These are phyloP conservation scores for Cetonia aurata DNA, from an alignment of 2,888 invertebrate species.

Conservation along the genomic window DNA sequence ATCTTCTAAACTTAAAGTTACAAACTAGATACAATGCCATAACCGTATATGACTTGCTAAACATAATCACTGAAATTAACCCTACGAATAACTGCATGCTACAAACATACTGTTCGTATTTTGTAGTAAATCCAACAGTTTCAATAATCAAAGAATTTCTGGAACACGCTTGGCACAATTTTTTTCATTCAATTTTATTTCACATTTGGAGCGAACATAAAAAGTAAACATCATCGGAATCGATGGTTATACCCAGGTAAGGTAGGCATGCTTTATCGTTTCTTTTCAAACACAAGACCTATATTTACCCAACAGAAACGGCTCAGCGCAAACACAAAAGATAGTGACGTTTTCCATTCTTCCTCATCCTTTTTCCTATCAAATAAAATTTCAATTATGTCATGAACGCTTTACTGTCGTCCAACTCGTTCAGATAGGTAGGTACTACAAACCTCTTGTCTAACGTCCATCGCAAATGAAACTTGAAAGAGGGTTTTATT, in stretches of 20 bases:
- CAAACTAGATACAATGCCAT: no score
- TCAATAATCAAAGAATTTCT: no score
- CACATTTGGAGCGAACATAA: neutral
- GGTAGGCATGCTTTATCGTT: no score
- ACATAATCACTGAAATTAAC: no score
- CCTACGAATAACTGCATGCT: no score
- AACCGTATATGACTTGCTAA: no score
- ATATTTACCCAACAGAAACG: conserved; percentile 3
- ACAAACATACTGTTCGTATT: no score
- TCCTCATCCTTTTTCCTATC: neutral
- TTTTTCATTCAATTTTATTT: neutral
- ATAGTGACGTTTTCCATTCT: conserved; percentile 1
- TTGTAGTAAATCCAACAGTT: no score
- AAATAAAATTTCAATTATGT: conserved; percentile 18
- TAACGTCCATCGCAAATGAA: no score
- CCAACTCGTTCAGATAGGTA: neutral
- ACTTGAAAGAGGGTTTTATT: no score
- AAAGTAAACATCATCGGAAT: neutral
- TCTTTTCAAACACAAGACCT: neutral
- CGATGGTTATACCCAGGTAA: neutral
- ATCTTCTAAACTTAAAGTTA: no score
- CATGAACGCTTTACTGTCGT: conserved; percentile 8
- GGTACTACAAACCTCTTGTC: neutral
- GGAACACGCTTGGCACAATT: no score
- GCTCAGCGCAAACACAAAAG: neutral